These are phyloP conservation scores for Aurelia coerulea DNA, from an alignment of 30 jellyfish, hydroid and myxozoan species.

Conservation along the genomic window DNA sequence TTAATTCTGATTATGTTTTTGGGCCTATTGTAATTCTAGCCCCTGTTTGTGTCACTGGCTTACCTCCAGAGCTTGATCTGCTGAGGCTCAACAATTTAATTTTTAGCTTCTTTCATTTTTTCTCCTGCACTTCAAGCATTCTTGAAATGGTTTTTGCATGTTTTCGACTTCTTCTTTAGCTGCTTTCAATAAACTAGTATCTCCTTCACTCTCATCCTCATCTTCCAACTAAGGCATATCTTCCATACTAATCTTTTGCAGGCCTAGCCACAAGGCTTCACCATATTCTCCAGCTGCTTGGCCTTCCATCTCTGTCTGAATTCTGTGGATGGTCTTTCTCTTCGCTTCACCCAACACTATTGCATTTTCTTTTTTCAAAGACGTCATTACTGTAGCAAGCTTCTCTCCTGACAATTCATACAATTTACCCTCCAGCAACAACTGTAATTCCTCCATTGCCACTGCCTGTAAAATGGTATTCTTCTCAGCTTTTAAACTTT, in stretches of 20 bases:
- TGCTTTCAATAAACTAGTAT: background rate
- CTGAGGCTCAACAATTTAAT: slow-evolving; percentile 12
- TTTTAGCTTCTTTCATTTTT: slow-evolving; percentile 21
- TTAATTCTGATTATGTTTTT: no score
- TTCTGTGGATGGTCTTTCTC: slow-evolving; percentile 33
- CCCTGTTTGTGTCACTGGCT: no score
- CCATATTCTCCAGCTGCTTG: slow-evolving; percentile 50
- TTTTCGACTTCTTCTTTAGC: slow-evolving; percentile 38
- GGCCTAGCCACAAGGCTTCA: slow-evolving; percentile 43
- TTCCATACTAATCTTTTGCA: slow-evolving; percentile 4
- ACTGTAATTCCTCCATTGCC: no score
- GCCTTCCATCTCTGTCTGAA: slow-evolving; percentile 38
- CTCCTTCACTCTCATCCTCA: no score
- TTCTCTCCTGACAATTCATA: no score
- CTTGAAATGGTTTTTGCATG: slow-evolving; percentile 23
- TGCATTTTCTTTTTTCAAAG: slow-evolving; percentile 26
- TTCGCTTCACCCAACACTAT: slow-evolving; percentile 31
- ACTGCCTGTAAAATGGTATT: no score
- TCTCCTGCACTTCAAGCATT: slow-evolving; percentile 25
- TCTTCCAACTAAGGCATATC: no score
- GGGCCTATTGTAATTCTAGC: no score
- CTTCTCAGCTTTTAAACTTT: no score
- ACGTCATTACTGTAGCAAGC: background rate
- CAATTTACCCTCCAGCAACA: no score
- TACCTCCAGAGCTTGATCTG: no score